Conservation (phyloP, 2,888 invertebrate species). For the Idaea aversata region DNA sequence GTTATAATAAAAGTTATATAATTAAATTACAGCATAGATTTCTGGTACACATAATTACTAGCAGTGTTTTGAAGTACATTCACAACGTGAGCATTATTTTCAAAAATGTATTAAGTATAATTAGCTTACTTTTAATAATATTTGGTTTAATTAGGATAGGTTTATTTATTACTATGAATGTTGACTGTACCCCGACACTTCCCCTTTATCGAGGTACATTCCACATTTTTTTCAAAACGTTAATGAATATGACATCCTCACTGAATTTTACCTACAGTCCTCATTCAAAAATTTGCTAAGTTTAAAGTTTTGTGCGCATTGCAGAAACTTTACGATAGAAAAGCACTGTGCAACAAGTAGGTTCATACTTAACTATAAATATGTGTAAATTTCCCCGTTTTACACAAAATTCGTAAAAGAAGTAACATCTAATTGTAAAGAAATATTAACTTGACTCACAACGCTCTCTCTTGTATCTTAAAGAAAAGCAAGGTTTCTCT, state of each 20-base stretch:
- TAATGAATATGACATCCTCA: conserved; percentile 14
- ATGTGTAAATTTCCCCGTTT: conserved; percentile 78
- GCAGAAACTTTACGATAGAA: conserved; percentile 50
- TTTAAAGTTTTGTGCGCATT: conserved; percentile 63
- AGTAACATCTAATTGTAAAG: conserved; percentile 42
- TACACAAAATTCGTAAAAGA: conserved; percentile 55
- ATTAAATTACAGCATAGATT: conserved; percentile 75
- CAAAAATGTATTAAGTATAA: conserved; percentile 49
- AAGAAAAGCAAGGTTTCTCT: conserved; percentile 49
- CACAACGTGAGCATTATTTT: conserved; percentile 72
- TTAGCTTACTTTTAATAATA: conserved; percentile 53
- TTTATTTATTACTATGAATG: conserved; percentile 36
- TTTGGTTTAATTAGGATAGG: conserved; percentile 42
- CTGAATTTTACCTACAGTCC: conserved; percentile 27
- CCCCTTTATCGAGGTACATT: conserved; percentile 74
- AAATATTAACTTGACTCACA: conserved; percentile 58
- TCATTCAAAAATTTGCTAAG: conserved; percentile 31
- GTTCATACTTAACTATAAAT: conserved; percentile 64
- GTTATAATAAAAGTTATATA: conserved; percentile 78
- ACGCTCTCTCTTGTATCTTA: conserved; percentile 56
- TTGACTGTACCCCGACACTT: conserved; percentile 70
- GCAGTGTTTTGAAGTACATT: conserved; percentile 74
- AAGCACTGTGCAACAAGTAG: conserved; percentile 67
- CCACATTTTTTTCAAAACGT: conserved; percentile 48
- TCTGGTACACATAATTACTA: conserved; percentile 71